phyloP scores from a whole-genome alignment of 2,888 invertebrate species.

The Trissolcus japonicus region DNA sequence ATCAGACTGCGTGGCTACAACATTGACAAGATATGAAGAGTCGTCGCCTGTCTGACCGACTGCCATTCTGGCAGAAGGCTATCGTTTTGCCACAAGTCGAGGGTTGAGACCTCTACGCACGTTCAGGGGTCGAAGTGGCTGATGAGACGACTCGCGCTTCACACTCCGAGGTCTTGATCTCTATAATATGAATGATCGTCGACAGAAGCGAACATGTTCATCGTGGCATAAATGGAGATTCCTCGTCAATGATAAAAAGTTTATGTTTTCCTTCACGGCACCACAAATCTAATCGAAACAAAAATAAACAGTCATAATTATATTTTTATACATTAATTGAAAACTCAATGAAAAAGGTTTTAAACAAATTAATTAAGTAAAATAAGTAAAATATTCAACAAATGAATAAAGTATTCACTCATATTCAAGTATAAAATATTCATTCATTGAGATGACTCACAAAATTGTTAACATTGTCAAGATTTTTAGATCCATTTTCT shows the following conservation, averaged over 20 bases:
- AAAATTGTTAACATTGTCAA: too few relatives aligned
- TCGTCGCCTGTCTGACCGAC: conserved; percentile 52
- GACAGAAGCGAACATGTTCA: conserved; percentile 21
- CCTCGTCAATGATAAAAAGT: neutral
- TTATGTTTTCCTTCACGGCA: neutral
- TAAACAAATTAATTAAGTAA: too few relatives aligned
- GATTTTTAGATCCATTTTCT: too few relatives aligned
- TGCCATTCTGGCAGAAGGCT: conserved; percentile 62
- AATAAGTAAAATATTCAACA: too few relatives aligned
- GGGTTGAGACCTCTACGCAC: conserved; percentile 64
- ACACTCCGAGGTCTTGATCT: conserved; percentile 51
- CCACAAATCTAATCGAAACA: too few relatives aligned
- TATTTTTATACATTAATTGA: too few relatives aligned
- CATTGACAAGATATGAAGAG: conserved; percentile 62
- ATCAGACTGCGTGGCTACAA: conserved; percentile 68
- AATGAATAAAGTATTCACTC: too few relatives aligned
- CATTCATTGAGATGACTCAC: too few relatives aligned
- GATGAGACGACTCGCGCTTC: conserved; percentile 45
- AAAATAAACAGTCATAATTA: too few relatives aligned
- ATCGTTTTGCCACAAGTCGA: conserved; percentile 61
- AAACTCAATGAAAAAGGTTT: too few relatives aligned
- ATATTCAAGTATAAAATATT: too few relatives aligned
- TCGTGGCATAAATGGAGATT: neutral
- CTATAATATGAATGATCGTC: conserved; percentile 51
- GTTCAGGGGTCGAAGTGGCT: conserved; percentile 56